phyloP scores from a whole-genome alignment of 1,140 invertebrate species.

The Leptinotarsa defecta region DNA sequence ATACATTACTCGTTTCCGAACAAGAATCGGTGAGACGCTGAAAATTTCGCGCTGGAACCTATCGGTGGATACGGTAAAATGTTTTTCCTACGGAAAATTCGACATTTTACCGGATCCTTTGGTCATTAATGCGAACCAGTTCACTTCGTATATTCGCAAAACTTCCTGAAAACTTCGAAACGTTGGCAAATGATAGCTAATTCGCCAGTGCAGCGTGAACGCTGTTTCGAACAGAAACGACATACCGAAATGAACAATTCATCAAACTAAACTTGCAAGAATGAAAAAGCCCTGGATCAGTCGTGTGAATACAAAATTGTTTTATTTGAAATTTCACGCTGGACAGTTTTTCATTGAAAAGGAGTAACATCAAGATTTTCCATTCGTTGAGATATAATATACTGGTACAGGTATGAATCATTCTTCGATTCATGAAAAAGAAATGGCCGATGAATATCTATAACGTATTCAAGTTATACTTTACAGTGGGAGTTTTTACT shows the following conservation, averaged over 20 bases:
- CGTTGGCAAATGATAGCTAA: constrained; percentile 15
- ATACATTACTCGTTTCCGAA: neutral
- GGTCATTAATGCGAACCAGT: constrained; percentile 10
- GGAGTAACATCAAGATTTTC: neutral
- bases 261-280: neutral
- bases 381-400: too few species aligned
- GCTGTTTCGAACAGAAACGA: constrained; percentile 7
- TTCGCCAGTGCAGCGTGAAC: constrained; percentile 10
- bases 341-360: neutral
- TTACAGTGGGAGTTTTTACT: too few species aligned
- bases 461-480: too few species aligned
- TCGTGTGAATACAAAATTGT: neutral
- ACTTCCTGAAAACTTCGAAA: constrained; percentile 19
- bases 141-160: neutral
- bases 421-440: too few species aligned
- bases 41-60: neutral
- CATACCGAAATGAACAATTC: constrained; percentile 4
- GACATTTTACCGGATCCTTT: neutral
- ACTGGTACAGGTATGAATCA: too few species aligned
- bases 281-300: too few species aligned
- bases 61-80: constrained; percentile 3
- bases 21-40: neutral
- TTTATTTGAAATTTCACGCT: constrained; percentile 21
- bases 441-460: too few species aligned
- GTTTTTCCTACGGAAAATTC: neutral